Conservation (phyloP, 2,888 invertebrate genomes). For the Epinotia nisella region DNA sequence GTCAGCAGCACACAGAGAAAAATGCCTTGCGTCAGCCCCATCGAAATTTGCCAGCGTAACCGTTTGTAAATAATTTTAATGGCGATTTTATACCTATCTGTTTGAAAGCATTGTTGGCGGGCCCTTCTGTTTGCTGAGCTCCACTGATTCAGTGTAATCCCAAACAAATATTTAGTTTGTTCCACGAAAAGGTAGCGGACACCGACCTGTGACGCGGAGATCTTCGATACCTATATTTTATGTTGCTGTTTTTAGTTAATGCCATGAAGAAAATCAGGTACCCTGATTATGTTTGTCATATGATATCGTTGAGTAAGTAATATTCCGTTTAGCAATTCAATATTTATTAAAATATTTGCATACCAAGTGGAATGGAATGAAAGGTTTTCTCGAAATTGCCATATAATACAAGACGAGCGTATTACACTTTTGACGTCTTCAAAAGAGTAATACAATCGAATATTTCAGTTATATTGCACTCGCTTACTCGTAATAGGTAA, state of each 20-base stretch:
- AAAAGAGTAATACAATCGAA: background rate
- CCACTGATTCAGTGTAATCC: conserved; percentile 61
- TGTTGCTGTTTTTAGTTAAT: conserved; percentile 1
- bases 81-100: conserved; percentile 22
- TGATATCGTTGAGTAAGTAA: background rate
- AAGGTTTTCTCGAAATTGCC: no score
- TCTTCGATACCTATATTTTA: conserved; percentile 6
- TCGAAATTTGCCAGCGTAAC: conserved; percentile 27
- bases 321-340: no score
- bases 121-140: conserved; percentile 46
- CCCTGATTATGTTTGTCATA: background rate
- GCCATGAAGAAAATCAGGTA: background rate
- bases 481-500: background rate
- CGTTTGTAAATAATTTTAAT: conserved; percentile 36
- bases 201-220: conserved; percentile 17
- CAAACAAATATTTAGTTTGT: conserved; percentile 64
- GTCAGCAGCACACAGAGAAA: background rate
- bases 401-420: no score
- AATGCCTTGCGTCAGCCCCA: conserved; percentile 14
- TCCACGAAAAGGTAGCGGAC: conserved; percentile 39
- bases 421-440: no score
- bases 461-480: background rate
- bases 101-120: conserved; percentile 13
- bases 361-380: no score
- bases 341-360: background rate